phyloP scores from a whole-genome alignment of 2,888 invertebrate species.

The Callimorpha dominula region DNA sequence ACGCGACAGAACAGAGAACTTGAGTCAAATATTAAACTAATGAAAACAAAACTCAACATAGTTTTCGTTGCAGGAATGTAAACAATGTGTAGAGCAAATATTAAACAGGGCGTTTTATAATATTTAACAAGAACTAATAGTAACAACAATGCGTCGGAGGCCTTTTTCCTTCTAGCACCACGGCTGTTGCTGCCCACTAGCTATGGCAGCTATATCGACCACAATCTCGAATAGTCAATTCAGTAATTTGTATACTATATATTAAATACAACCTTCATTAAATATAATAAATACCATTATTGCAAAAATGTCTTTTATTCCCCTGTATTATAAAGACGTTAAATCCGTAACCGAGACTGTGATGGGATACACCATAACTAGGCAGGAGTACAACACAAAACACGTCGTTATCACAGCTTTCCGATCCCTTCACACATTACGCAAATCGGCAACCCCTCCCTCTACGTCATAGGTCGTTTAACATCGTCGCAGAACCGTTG shows the following conservation, averaged over 20 bases:
- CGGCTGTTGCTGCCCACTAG: slow-evolving; percentile 58
- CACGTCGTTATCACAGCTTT: slow-evolving; percentile 64
- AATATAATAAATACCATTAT: slow-evolving; percentile 46
- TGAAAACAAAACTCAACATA: slow-evolving; percentile 84
- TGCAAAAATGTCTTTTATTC: slow-evolving; percentile 47
- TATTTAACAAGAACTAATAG: slow-evolving; percentile 79
- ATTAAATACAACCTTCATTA: slow-evolving; percentile 46
- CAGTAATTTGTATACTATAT: slow-evolving; percentile 35
- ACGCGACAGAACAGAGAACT: slow-evolving; percentile 71
- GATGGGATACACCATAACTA: slow-evolving; percentile 24
- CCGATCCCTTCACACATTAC: slow-evolving; percentile 51
- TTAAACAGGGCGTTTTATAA: slow-evolving; percentile 76
- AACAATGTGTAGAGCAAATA: slow-evolving; percentile 81
- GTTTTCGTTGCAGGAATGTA: slow-evolving; percentile 84
- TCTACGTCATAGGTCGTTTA: slow-evolving; percentile 34
- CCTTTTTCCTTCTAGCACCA: slow-evolving; percentile 81
- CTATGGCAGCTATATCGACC: slow-evolving; percentile 16
- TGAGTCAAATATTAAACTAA: slow-evolving; percentile 76
- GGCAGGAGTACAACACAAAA: slow-evolving; percentile 50
- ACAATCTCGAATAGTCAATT: slow-evolving; percentile 17
- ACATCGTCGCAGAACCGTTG: slow-evolving; percentile 25
- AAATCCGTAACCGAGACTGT: slow-evolving; percentile 25
- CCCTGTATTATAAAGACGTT: slow-evolving; percentile 40
- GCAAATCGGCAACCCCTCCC: slow-evolving; percentile 42
- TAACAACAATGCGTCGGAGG: slow-evolving; percentile 79